These are phyloP conservation scores for Dasypus novemcinctus DNA, from an alignment of 2,113 vertebrate species.

Conservation along the genomic window DNA sequence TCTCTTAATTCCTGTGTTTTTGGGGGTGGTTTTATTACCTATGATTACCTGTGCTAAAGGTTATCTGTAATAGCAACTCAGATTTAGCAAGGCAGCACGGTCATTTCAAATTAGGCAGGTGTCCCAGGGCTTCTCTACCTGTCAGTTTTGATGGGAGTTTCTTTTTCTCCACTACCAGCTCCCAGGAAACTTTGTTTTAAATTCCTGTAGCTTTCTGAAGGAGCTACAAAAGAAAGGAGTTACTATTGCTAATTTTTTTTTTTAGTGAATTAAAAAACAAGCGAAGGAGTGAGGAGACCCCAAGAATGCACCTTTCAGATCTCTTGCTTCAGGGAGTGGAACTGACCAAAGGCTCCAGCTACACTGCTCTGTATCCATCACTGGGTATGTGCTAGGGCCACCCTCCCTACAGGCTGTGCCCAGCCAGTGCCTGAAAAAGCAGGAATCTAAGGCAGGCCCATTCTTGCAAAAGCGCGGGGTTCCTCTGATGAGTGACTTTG, in stretches of 20 bases:
- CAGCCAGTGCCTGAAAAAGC: not conserved
- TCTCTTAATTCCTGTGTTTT: conserved; percentile 50
- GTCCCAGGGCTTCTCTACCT: conserved; percentile 1
- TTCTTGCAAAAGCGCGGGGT: not conserved
- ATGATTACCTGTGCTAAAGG: conserved; percentile 29
- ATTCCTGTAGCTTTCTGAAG: conserved; percentile 19
- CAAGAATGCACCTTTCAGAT: not conserved
- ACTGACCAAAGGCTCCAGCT: not conserved
- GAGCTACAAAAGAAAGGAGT: not conserved
- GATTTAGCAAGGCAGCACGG: not conserved
- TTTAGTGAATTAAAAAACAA: not conserved
- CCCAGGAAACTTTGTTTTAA: not conserved
- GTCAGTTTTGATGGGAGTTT: conserved; percentile 43
- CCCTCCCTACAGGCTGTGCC: not conserved
- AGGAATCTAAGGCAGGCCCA: not conserved
- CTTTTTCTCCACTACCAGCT: not conserved
- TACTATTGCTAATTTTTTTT: not conserved
- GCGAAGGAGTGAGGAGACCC: not conserved
- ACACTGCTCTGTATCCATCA: too few species aligned
- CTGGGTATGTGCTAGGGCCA: not conserved
- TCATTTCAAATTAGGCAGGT: not conserved
- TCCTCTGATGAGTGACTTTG: not conserved
- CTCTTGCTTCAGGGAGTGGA: not conserved
- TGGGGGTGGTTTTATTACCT: not conserved
- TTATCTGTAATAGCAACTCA: conserved; percentile 11